Conservation (phyloP, 2,888 invertebrate species). For the Timema podura region DNA sequence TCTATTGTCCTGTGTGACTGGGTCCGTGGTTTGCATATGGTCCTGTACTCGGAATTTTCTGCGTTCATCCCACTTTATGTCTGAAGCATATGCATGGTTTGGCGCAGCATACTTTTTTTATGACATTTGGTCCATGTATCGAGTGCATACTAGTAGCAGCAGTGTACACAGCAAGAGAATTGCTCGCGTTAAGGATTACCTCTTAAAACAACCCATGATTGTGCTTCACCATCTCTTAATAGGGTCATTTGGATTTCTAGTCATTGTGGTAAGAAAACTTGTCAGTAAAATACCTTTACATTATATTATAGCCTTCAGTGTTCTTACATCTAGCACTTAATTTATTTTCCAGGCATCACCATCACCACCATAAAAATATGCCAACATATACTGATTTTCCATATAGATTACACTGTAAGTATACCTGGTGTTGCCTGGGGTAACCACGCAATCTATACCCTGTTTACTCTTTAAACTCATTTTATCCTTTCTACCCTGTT, state of each 20-base stretch:
- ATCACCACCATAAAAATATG: no score
- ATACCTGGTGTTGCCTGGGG: no score
- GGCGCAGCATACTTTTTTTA: conserved; percentile 75
- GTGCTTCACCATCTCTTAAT: conserved; percentile 71
- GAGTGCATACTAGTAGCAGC: conserved; percentile 51
- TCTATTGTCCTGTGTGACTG: conserved; percentile 61
- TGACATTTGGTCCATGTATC: conserved; percentile 77
- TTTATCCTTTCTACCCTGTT: no score
- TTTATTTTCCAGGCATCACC: no score
- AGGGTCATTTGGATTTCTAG: conserved; percentile 67
- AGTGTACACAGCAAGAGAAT: conserved; percentile 16
- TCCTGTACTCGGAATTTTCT: conserved; percentile 66
- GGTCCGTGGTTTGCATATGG: conserved; percentile 60
- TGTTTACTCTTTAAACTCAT: no score
- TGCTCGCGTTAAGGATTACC: conserved; percentile 36
- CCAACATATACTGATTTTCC: no score
- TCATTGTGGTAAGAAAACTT: conserved; percentile 63
- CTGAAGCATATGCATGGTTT: conserved; percentile 75
- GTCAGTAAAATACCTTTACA: no score
- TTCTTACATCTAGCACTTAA: background rate
- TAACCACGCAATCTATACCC: no score
- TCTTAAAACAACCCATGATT: conserved; percentile 62
- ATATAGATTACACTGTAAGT: no score
- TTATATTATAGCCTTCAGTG: no score
- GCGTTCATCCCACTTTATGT: conserved; percentile 64